phyloP scores from a whole-genome alignment of 2,797 vertebrate species.

The Liasis olivaceus region DNA sequence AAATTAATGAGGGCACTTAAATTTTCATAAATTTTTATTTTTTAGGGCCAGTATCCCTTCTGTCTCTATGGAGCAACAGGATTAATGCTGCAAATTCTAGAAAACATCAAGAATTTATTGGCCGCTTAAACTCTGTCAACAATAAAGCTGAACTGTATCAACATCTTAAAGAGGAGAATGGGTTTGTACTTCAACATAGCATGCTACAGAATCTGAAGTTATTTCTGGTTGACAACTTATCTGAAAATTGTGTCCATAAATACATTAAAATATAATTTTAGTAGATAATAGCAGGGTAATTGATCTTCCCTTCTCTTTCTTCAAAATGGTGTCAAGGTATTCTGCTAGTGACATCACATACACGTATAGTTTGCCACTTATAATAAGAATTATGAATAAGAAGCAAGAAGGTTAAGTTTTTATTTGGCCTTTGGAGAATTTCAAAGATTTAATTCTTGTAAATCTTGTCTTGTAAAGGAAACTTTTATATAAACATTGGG shows the following conservation, averaged over 20 bases:
- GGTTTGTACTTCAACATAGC: slow-evolving; percentile 77
- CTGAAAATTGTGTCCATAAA: not conserved
- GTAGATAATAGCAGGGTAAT: not conserved
- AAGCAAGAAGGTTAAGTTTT: not conserved
- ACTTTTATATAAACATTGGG: not conserved
- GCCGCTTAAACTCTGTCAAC: slow-evolving; percentile 90
- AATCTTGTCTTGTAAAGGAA: not conserved
- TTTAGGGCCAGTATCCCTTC: slow-evolving; percentile 91
- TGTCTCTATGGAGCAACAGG: slow-evolving; percentile 94
- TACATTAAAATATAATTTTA: not conserved
- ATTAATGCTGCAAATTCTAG: slow-evolving; percentile 94
- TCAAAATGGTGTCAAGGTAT: not conserved
- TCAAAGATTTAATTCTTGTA: not conserved
- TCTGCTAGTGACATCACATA: not conserved
- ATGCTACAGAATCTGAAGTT: not conserved
- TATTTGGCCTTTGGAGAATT: not conserved
- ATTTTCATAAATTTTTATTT: slow-evolving; percentile 31
- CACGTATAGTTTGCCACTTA: not conserved
- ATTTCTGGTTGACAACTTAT: not conserved
- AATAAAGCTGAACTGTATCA: slow-evolving; percentile 96
- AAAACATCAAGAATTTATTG: slow-evolving; percentile 95
- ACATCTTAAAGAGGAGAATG: slow-evolving; percentile 97
- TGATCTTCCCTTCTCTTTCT: not conserved
- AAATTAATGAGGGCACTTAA: not conserved
- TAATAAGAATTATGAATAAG: not conserved